Evolutionary conservation across 2,888 invertebrate genomes (phyloP), one percentile per base, ranked within the genome.

Genomic region (Sminthurinus aureus): DNA sequence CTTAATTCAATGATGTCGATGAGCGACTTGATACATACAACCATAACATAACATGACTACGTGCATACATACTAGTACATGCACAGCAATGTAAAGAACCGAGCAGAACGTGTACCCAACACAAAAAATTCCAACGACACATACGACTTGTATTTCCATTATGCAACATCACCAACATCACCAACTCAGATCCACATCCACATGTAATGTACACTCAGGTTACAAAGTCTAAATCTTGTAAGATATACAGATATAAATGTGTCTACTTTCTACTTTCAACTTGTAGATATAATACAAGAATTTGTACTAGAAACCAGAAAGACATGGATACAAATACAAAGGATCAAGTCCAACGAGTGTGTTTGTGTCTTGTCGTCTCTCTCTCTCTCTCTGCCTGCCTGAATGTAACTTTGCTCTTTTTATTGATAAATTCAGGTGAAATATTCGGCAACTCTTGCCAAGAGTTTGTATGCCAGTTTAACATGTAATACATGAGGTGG

Each of bases 341-440:
- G 74, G 51, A 75, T 22, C 75, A 50, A 76, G 76, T 79, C 79
- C 79, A 79, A 71, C 38, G 66, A 67, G 66, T 79, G 15, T 67
- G 75, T n/a, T 73, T 18, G 26, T 26, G 26, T 73, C n/a, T n/a
- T n/a, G 73, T 22, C 73, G 18, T 38, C 18, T 73, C 11, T 26
- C 6, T 26, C 26, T 73, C 13, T 38, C 18, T 73, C 11, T 26
- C 6, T 26, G 9, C 26, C 13, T 51, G 50, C 38, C 8, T 74
- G 18, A 20, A 50, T 75, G 50, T 52, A n/a, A 51, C 58, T 76
- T 52, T 58, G 52, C 20, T 13, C 20, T 76, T 76, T 75, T 38
- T 82, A 75, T 75, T 82, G 76, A 76, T 75, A 82, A 77, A 82
- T 83, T 83, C 83, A 83, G 83, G 83, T 83, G 79, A 83, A 83